Percentiles rank a stretch among this genome's conserved stretches.
Conservation (phyloP, 2,888 invertebrate species). For the Timema cristinae region DNA sequence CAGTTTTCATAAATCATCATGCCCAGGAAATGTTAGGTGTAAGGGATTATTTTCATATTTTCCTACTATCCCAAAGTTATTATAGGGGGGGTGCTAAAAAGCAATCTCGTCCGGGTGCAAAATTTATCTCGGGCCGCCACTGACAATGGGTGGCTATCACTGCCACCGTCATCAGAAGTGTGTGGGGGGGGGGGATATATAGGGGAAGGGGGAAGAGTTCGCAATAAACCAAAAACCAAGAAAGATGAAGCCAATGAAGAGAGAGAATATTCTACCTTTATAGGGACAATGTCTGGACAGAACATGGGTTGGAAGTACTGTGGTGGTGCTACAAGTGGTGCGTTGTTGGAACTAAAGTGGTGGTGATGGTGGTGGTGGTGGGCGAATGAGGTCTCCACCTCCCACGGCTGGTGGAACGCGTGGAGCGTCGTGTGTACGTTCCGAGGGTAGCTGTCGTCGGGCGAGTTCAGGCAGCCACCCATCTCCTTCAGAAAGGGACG, state of each 20-base stretch:
- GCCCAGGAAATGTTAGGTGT: too few relatives aligned
- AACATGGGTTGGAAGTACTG: slow-evolving; percentile 32
- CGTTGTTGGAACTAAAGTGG: slow-evolving; percentile 25
- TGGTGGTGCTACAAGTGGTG: slow-evolving; percentile 26
- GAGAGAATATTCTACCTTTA: slow-evolving; percentile 45
- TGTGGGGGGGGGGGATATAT: slow-evolving; percentile 6
- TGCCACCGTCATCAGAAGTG: not conserved
- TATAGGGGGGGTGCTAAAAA: too few relatives aligned
- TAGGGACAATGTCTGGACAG: slow-evolving; percentile 52
- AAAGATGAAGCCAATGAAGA: too few relatives aligned
- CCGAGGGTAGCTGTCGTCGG: slow-evolving; percentile 28
- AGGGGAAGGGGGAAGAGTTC: not conserved
- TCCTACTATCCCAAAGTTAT: too few relatives aligned
- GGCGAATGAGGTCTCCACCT: slow-evolving; percentile 49
- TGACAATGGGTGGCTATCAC: too few relatives aligned
- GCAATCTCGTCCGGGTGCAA: too few relatives aligned
- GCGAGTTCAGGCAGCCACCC: slow-evolving; percentile 28
- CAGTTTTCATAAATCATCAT: too few relatives aligned
- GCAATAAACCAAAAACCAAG: too few relatives aligned
- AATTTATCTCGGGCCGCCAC: too few relatives aligned
- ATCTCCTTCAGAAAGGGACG: slow-evolving; percentile 43
- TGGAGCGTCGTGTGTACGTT: slow-evolving; percentile 51
- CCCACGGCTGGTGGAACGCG: slow-evolving; percentile 66
- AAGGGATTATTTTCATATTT: too few relatives aligned
- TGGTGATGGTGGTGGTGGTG: slow-evolving; percentile 23